Percentiles rank a stretch among this genome's conserved stretches.
Evolutionary conservation across 2,888 invertebrate species (phyloP).

Genomic region (Argyresthia goedartella): DNA sequence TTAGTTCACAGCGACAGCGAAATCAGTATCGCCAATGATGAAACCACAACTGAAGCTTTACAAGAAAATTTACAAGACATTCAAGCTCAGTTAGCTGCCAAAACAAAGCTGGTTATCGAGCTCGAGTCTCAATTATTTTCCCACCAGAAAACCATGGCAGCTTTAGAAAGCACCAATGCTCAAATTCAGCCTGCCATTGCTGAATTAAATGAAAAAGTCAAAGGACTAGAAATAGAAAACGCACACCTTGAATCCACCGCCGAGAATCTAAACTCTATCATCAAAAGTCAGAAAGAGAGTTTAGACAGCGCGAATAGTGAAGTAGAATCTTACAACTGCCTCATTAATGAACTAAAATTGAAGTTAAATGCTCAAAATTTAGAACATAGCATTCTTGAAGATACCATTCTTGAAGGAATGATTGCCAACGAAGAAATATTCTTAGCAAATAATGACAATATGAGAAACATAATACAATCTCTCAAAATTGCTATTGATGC

Average conservation of each 20-base stretch:
- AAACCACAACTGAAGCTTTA: slow-evolving; percentile 18
- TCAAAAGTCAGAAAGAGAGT: slow-evolving; percentile 34
- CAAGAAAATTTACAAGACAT: slow-evolving; percentile 25
- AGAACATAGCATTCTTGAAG: slow-evolving; percentile 22
- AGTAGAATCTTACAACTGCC: slow-evolving; percentile 35
- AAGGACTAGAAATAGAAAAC: slow-evolving; percentile 34
- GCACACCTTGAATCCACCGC: slow-evolving; percentile 32
- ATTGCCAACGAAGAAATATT: slow-evolving; percentile 44
- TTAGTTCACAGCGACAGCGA: slow-evolving; percentile 44
- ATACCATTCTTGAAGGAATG: slow-evolving; percentile 34
- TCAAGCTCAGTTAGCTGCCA: slow-evolving; percentile 28
- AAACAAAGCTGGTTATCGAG: slow-evolving; percentile 31
- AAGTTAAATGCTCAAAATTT: slow-evolving; percentile 31
- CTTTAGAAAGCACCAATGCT: slow-evolving; percentile 32
- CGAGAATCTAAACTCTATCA: slow-evolving; percentile 35
- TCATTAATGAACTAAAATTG: slow-evolving; percentile 42
- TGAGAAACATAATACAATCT: slow-evolving; percentile 43
- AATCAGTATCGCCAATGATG: slow-evolving; percentile 25
- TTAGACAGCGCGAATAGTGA: slow-evolving; percentile 31
- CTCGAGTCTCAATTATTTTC: slow-evolving; percentile 32
- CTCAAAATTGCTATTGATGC: slow-evolving; percentile 33
- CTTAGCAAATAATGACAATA: slow-evolving; percentile 51
- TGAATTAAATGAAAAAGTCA: slow-evolving; percentile 30
- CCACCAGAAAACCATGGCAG: slow-evolving; percentile 31
- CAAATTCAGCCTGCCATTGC: slow-evolving; percentile 28